Evolutionary conservation across 2,113 vertebrate species (phyloP).

Genomic region (Dasyornis broadbenti): DNA sequence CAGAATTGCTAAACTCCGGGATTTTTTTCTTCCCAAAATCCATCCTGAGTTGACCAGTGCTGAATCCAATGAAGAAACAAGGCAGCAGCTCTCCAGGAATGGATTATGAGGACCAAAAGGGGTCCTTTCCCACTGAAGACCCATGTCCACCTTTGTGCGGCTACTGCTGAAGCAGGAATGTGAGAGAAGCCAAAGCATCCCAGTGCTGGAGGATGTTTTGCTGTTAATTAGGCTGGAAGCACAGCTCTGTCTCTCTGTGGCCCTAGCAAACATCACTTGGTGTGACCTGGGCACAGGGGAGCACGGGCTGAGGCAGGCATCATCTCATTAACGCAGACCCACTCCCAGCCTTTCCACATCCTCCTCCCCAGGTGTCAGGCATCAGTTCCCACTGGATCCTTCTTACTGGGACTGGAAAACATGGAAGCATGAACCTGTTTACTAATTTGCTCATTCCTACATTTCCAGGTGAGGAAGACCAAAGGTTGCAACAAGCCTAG

Average conservation of each 20-base stretch:
- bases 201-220: not conserved
- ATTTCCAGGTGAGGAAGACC: not conserved
- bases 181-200: not conserved
- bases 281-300: not conserved
- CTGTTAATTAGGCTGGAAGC: not conserved
- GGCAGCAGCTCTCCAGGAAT: not conserved
- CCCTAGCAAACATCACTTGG: conserved; percentile 10
- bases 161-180: not conserved
- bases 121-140: not conserved
- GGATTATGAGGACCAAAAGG: not conserved
- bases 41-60: not conserved
- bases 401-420: not conserved
- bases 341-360: not conserved
- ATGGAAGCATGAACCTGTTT: accelerated
- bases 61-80: not conserved
- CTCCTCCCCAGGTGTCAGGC: not conserved
- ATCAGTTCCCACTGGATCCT: not conserved
- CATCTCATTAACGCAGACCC: not conserved
- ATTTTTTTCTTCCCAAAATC: accelerated
- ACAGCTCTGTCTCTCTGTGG: not conserved
- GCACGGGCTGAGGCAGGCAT: not conserved
- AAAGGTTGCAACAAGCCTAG: not conserved
- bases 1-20: not conserved
- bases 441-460: accelerated
- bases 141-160: accelerated